Percentiles rank a stretch among this genome's conserved stretches.
phyloP scores from a whole-genome alignment of 2,888 invertebrate species.

The Thymelicus lineola region DNA sequence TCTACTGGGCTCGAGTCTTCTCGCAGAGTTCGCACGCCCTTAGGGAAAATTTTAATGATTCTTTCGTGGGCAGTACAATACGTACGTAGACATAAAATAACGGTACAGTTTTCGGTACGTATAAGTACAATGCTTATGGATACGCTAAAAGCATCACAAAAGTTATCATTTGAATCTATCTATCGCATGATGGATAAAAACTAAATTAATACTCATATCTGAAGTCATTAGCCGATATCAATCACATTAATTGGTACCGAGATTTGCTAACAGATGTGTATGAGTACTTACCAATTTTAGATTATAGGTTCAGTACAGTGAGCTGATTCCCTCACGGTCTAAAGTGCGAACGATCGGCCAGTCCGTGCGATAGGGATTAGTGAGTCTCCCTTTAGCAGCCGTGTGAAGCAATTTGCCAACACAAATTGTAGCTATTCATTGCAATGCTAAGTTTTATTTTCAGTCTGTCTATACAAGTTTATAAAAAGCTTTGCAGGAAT shows the following conservation, averaged over 20 bases:
- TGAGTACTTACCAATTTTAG: background rate
- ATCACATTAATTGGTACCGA: background rate
- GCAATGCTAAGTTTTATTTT: constrained; percentile 14
- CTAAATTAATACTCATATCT: background rate
- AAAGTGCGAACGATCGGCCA: constrained; percentile 27
- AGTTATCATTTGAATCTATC: no score
- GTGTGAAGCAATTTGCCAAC: constrained; percentile 34
- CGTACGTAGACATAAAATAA: no score
- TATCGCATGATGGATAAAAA: no score
- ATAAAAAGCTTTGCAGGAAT: background rate
- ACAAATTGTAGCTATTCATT: constrained; percentile 28
- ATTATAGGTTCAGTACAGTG: constrained; percentile 8
- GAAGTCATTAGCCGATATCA: background rate
- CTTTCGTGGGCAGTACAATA: no score
- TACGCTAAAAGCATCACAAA: no score
- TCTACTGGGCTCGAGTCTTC: no score
- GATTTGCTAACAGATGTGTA: background rate
- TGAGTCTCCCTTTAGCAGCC: constrained; percentile 20
- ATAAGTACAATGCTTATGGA: no score
- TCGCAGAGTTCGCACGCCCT: no score
- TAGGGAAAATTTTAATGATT: no score
- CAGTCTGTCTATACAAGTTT: background rate
- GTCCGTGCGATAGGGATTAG: constrained; percentile 33
- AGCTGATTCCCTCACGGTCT: constrained; percentile 6
- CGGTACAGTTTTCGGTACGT: no score